Evolutionary conservation across 2,113 vertebrate species (phyloP), one percentile per base, ranked within the genome.

Genomic region (Pithys albifrons): DNA sequence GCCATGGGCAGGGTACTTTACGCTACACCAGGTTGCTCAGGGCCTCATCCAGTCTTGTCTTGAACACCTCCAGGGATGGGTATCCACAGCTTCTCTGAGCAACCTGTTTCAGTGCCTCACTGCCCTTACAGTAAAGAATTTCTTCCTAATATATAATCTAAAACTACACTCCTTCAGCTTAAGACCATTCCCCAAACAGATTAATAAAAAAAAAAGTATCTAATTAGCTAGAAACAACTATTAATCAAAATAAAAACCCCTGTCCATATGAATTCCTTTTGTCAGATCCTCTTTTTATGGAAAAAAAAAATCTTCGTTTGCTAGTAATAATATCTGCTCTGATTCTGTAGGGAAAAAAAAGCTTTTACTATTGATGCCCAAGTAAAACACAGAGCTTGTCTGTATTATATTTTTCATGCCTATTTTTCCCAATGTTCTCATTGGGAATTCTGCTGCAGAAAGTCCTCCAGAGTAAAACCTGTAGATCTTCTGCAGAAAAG

Each of bases 381-480:
- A 80, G 35, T 5, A 88, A 86, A 88, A 83, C 29, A 66, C 27
- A 54, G n/a, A 31, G 4, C 19, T 76, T 83, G 39, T 59, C 35
- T 57, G 6, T 83, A 82, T 70, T 76, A 66, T 49, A 46, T 54
- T 59, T 80, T 84, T 78, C 25, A 54, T 57, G 18, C 20, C 18
- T 73, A 8, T 67, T 90, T n/a, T 79, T 92, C 15, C 41, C 41
- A 43, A 43, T 13, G 6, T 80, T 79, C 33, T 90, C 5, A 62
- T n/a, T 59, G n/a, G 25, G 29, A 92, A 86, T 93, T 86, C 59
- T 93, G 31, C 37, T 85, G 49, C 20, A 62, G 28, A 76, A 79
- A 59, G 37, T 51, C 31, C 41, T 91, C 78, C 72, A 69, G 49
- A 72, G 19, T 77, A 59, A 91, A 82, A 85, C 22, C 37, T 88